Evolutionary conservation across 2,888 invertebrate species (phyloP).

Genomic region (Lasius fuliginosus): DNA sequence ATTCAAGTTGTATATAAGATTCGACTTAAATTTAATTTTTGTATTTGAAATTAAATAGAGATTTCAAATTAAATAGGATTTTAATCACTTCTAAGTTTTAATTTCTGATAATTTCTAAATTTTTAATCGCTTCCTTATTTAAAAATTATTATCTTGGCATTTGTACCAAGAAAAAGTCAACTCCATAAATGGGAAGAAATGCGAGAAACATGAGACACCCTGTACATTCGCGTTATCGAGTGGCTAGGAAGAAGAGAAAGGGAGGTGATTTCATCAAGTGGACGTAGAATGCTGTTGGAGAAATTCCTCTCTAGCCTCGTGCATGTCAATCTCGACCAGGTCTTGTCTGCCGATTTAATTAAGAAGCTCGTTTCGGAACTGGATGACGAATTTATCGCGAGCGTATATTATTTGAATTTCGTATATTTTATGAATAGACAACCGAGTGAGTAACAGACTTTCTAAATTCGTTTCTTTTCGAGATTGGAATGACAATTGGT

Average conservation of each 20-base stretch:
- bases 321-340: constrained; percentile 22
- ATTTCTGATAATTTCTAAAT: background rate
- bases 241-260: background rate
- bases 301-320: constrained; percentile 10
- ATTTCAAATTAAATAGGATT: background rate
- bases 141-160: background rate
- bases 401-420: constrained; percentile 12
- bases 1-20: background rate
- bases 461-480: background rate
- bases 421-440: background rate
- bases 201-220: background rate
- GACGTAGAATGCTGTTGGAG: background rate
- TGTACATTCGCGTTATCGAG: constrained; percentile 14
- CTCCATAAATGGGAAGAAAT: background rate
- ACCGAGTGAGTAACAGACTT: background rate
- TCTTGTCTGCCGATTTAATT: constrained; percentile 26
- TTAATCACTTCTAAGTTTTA: background rate
- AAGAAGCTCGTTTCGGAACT: constrained; percentile 30
- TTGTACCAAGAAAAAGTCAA: background rate
- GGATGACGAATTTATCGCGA: constrained; percentile 14
- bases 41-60: background rate
- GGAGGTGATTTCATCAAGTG: background rate
- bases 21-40: background rate
- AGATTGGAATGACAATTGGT: background rate
- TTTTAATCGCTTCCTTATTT: background rate